A percentile compares a stretch with the other conserved stretches of the same genome.
Conservation (phyloP, 2,888 invertebrate species). For the Hoplodrina blanda region DNA sequence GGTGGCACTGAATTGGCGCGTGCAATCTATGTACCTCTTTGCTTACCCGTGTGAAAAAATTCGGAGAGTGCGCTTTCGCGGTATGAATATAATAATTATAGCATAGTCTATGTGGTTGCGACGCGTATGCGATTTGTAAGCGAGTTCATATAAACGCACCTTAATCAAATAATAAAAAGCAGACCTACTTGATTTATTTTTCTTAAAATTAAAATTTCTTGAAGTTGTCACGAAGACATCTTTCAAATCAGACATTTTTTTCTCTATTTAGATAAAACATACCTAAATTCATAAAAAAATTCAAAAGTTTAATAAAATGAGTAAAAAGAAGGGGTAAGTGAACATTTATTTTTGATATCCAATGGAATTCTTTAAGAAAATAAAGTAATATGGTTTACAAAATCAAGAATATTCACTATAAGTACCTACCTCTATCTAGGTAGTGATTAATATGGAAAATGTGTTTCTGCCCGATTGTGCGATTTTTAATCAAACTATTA, state of each 20-base stretch:
- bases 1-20: not conserved
- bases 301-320: conserved; percentile 66
- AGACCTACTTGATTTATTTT: conserved; percentile 39
- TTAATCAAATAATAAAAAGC: not conserved
- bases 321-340: conserved; percentile 72
- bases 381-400: not conserved
- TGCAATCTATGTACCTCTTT: too few species aligned
- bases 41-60: too few species aligned
- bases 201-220: conserved; percentile 52
- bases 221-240: conserved; percentile 28
- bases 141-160: too few species aligned
- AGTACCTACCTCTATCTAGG: not conserved
- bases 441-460: not conserved
- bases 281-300: conserved; percentile 48
- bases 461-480: not conserved
- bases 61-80: too few species aligned
- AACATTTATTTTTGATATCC: not conserved
- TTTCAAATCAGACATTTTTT: conserved; percentile 59
- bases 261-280: conserved; percentile 6
- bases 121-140: too few species aligned
- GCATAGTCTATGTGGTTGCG: too few species aligned
- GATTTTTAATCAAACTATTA: not conserved
- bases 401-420: not conserved
- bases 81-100: too few species aligned
- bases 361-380: not conserved